Conservation (phyloP, 2,113 vertebrate genomes). For the Cephalopholis sonnerati region DNA sequence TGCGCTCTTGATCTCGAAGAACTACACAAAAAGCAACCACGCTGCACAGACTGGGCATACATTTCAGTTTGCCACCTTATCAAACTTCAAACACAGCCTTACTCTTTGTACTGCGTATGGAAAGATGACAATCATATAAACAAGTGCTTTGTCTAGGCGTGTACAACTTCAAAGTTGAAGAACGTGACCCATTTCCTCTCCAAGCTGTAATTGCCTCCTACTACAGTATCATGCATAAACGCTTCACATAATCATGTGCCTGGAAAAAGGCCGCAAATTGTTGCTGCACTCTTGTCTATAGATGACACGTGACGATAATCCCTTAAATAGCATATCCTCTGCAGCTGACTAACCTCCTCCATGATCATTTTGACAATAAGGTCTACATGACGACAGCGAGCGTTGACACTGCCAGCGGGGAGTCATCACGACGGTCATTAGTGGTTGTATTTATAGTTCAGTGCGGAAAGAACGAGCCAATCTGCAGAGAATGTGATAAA, state of each 20-base stretch:
- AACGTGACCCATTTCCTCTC: constrained; percentile 47
- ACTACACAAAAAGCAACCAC: neutral
- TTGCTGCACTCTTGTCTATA: constrained; percentile 27
- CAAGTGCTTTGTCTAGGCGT: constrained; percentile 49
- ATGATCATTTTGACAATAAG: constrained; percentile 10
- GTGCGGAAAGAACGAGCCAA: constrained; percentile 8
- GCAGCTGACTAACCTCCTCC: constrained; percentile 33
- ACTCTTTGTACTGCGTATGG: constrained; percentile 22
- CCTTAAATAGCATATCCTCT: constrained; percentile 34
- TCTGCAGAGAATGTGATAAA: constrained; percentile 1
- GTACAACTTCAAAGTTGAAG: constrained; percentile 51
- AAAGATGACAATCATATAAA: constrained; percentile 59
- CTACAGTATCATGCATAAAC: constrained; percentile 46
- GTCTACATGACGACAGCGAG: constrained; percentile 1
- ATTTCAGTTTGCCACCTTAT: constrained; percentile 4
- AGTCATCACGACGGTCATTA: constrained; percentile 10
- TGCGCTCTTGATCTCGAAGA: constrained; percentile 1
- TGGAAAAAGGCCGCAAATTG: constrained; percentile 44
- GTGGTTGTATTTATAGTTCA: constrained; percentile 30
- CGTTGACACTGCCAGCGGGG: neutral
- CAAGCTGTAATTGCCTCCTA: constrained; percentile 50
- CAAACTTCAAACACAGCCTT: constrained; percentile 24
- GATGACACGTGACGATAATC: constrained; percentile 40
- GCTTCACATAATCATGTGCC: constrained; percentile 50
- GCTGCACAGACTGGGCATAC: neutral